phyloP scores from a whole-genome alignment of 1,140 invertebrate genomes.

The Magallana angulata region DNA sequence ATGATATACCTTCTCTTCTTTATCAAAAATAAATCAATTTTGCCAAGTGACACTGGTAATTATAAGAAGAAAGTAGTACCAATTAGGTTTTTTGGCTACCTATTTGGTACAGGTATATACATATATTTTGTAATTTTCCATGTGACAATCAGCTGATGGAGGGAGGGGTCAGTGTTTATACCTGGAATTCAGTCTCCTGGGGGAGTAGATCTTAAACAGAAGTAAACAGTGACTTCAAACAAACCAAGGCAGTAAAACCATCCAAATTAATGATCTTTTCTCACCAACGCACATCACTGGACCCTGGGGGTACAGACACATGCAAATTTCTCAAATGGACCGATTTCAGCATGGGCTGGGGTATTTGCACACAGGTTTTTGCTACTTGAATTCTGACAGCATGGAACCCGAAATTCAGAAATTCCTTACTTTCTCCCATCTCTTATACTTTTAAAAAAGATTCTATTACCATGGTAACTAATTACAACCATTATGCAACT shows the following conservation, averaged over 20 bases:
- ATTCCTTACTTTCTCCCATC: neutral
- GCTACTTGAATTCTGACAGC: neutral
- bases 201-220: neutral
- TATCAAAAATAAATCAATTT: no score
- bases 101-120: no score
- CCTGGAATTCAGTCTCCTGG: neutral
- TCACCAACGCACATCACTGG: constrained; percentile 1
- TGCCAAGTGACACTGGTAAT: no score
- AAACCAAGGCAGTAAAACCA: constrained; percentile 8
- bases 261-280: neutral
- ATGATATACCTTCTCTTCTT: no score
- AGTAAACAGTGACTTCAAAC: constrained; percentile 15
- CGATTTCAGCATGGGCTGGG: neutral
- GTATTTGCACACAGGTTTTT: neutral
- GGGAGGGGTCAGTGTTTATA: constrained; percentile 19
- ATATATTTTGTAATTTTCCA: no score
- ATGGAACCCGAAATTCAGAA: neutral
- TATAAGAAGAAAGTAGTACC: no score
- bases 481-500: constrained; percentile 12
- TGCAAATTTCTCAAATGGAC: neutral
- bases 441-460: neutral
- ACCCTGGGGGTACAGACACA: neutral
- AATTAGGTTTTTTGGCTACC: no score
- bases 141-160: constrained; percentile 7
- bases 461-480: neutral